These are phyloP conservation scores for Parazoanthus atlanticus DNA, from an alignment of 92 coral and sea anemone genomes.

Conservation along the genomic window DNA sequence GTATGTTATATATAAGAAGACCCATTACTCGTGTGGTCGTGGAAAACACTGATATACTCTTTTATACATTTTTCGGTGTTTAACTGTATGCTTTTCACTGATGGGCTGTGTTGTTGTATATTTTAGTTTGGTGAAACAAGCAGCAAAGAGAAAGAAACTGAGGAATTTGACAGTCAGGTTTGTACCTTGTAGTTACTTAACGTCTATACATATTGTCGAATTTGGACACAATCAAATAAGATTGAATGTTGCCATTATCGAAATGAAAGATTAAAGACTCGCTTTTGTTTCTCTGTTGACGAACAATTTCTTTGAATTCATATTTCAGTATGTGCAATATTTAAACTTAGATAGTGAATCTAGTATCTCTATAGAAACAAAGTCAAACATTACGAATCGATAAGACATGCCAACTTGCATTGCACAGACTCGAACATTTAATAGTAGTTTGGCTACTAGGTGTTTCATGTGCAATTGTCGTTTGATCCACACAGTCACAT, in stretches of 20 bases:
- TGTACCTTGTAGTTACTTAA: not conserved
- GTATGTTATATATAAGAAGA: not conserved
- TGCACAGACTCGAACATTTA: too few relatives aligned
- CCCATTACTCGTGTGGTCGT: not conserved
- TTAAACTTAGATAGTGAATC: too few relatives aligned
- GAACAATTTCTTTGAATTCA: too few relatives aligned
- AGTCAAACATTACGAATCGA: too few relatives aligned
- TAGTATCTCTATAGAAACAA: too few relatives aligned
- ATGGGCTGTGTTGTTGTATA: not conserved
- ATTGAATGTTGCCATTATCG: not conserved
- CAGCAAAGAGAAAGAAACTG: slow-evolving; percentile 88
- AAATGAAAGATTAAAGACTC: too few relatives aligned
- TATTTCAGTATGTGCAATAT: too few relatives aligned
- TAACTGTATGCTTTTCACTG: not conserved
- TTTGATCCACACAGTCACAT: too few relatives aligned
- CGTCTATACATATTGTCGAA: not conserved
- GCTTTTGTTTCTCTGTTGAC: too few relatives aligned
- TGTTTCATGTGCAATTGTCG: too few relatives aligned
- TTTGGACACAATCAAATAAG: not conserved
- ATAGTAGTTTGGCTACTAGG: too few relatives aligned
- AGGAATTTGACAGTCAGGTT: slow-evolving; percentile 93
- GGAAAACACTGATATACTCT: not conserved
- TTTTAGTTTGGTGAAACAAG: slow-evolving; percentile 85
- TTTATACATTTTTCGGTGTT: not conserved
- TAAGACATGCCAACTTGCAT: not conserved